These are phyloP conservation scores for Sebastes alutus DNA, from an alignment of 2,797 vertebrate species.

Conservation along the genomic window DNA sequence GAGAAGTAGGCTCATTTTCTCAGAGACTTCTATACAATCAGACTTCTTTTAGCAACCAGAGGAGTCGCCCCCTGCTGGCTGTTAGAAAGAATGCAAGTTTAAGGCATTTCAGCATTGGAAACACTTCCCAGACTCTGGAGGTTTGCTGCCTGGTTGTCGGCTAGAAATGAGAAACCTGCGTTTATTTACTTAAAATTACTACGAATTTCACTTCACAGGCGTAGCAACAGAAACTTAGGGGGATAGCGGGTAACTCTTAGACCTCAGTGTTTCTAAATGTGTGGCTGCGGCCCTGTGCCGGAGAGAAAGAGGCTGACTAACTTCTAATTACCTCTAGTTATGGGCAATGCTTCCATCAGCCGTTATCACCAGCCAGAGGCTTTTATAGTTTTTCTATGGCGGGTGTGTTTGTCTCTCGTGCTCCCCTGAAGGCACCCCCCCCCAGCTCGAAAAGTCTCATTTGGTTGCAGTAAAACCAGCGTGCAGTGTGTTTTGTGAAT, in stretches of 20 bases:
- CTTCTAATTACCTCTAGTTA: slow-evolving; percentile 16
- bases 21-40: too few relatives aligned
- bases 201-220: not conserved
- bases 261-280: not conserved
- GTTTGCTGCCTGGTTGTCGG: not conserved
- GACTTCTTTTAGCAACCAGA: too few relatives aligned
- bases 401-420: slow-evolving; percentile 4
- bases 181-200: not conserved
- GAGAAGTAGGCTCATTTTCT: too few relatives aligned
- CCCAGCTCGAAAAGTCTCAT: slow-evolving; percentile 17
- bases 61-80: too few relatives aligned
- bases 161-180: not conserved
- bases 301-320: not conserved
- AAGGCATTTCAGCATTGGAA: too few relatives aligned
- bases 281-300: not conserved
- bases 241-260: not conserved
- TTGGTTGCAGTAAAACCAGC: slow-evolving; percentile 27
- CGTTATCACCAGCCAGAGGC: slow-evolving; percentile 6
- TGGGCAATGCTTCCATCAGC: slow-evolving; percentile 2
- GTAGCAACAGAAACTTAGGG: not conserved
- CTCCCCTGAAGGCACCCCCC: not conserved
- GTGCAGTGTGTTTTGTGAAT: slow-evolving; percentile 33
- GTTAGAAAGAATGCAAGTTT: too few relatives aligned
- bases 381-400: slow-evolving; percentile 11
- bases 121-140: too few relatives aligned